Conservation (phyloP, 2,888 invertebrate genomes). For the Tachina fera region DNA sequence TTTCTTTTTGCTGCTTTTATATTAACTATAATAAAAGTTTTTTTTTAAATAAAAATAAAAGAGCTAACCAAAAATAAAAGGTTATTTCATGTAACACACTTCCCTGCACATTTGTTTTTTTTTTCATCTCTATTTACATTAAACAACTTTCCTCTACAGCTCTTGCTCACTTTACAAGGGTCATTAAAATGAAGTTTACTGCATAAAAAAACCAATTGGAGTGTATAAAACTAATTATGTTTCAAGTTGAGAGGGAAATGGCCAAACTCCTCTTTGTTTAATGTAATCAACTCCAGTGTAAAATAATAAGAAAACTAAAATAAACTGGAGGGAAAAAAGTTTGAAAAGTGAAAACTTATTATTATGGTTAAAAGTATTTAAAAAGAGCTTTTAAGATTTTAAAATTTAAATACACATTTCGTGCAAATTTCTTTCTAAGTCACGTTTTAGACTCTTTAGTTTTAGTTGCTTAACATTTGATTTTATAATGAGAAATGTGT, state of each 20-base stretch:
- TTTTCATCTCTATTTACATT: neutral
- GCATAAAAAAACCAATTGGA: neutral
- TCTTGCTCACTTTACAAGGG: constrained; percentile 53
- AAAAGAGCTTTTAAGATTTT: neutral
- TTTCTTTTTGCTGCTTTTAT: neutral
- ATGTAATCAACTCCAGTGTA: constrained; percentile 36
- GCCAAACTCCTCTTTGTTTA: constrained; percentile 36
- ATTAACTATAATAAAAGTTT: constrained; percentile 1
- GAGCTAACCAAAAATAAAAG: neutral
- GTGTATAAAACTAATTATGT: constrained; percentile 45
- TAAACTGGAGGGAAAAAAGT: neutral
- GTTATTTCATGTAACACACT: constrained; percentile 15
- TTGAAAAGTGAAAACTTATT: neutral
- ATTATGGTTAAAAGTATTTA: neutral
- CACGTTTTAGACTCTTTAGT: neutral
- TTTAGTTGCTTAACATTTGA: neutral
- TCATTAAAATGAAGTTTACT: constrained; percentile 67
- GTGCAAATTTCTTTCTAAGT: neutral
- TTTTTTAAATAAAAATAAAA: constrained; percentile 1
- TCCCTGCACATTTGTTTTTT: constrained; percentile 1
- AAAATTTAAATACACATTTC: neutral
- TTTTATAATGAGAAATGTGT: too few relatives aligned
- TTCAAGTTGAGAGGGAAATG: constrained; percentile 20
- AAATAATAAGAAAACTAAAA: neutral
- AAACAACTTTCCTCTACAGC: constrained; percentile 19